These are phyloP conservation scores for Pleuronectes platessa DNA, from an alignment of 2,113 vertebrate species.

Conservation along the genomic window DNA sequence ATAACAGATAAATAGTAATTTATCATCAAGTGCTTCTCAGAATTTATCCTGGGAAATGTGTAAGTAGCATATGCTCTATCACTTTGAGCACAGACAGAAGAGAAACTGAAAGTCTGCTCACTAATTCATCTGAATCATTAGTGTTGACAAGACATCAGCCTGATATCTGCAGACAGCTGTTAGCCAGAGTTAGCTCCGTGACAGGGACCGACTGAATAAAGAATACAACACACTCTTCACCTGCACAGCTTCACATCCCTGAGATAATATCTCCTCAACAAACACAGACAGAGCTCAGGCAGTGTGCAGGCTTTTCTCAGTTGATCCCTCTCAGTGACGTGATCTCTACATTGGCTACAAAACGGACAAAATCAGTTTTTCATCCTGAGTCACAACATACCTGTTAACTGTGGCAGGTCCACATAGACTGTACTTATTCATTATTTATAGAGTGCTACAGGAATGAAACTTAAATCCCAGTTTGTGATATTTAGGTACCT, in stretches of 20 bases:
- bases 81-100: neutral
- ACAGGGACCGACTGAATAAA: neutral
- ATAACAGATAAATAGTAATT: neutral
- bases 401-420: neutral
- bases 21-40: neutral
- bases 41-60: neutral
- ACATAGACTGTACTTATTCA: neutral
- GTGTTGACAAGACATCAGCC: slow-evolving; percentile 22
- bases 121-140: neutral
- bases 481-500: too few relatives aligned
- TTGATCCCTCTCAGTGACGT: neutral
- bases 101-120: neutral
- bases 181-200: neutral
- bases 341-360: neutral
- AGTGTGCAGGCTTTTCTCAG: neutral
- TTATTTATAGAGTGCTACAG: neutral
- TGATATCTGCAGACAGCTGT: slow-evolving; percentile 11
- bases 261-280: slow-evolving; percentile 12
- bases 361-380: neutral
- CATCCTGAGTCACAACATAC: neutral
- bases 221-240: neutral
- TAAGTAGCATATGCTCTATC: slow-evolving; percentile 16
- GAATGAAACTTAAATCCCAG: too few relatives aligned
- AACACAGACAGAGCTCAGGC: slow-evolving; percentile 3
- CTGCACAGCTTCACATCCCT: neutral